Percentiles rank a stretch among this genome's conserved stretches.
phyloP scores from a whole-genome alignment of 2,888 invertebrate species.

The Coleophora flavipennella region DNA sequence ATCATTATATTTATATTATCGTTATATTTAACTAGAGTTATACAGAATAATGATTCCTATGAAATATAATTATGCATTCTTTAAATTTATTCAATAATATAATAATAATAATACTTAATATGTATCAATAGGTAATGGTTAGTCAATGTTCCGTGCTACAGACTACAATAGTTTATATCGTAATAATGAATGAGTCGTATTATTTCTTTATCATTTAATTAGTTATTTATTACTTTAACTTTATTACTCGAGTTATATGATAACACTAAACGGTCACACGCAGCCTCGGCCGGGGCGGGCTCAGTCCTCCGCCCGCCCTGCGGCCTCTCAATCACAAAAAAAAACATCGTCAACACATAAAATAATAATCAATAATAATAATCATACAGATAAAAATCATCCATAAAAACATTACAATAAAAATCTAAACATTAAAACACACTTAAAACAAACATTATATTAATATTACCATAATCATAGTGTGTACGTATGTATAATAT shows the following conservation, averaged over 20 bases:
- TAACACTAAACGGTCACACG: conserved; percentile 64
- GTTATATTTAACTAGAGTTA: conserved; percentile 74
- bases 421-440: conserved; percentile 74
- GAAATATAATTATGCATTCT: conserved; percentile 74
- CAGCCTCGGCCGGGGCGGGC: conserved; percentile 51
- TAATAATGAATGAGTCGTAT: conserved; percentile 68
- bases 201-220: conserved; percentile 62
- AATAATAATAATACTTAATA: conserved; percentile 73
- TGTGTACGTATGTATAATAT: conserved; percentile 71
- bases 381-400: conserved; percentile 73
- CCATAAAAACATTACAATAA: conserved; percentile 74
- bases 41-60: conserved; percentile 75
- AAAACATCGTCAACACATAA: conserved; percentile 72
- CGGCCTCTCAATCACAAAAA: conserved; percentile 48
- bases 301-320: conserved; percentile 9
- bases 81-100: conserved; percentile 72
- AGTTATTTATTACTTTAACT: conserved; percentile 58
- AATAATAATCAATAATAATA: conserved; percentile 73
- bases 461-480: conserved; percentile 72
- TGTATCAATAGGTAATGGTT: conserved; percentile 73
- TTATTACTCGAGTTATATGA: conserved; percentile 52
- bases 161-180: conserved; percentile 60
- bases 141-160: conserved; percentile 66
- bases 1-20: conserved; percentile 62
- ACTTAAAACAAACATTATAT: conserved; percentile 74